Base-by-base conservation (phyloP, 2,797 vertebrate genomes). In the Carcharodon carcharias region DNA sequence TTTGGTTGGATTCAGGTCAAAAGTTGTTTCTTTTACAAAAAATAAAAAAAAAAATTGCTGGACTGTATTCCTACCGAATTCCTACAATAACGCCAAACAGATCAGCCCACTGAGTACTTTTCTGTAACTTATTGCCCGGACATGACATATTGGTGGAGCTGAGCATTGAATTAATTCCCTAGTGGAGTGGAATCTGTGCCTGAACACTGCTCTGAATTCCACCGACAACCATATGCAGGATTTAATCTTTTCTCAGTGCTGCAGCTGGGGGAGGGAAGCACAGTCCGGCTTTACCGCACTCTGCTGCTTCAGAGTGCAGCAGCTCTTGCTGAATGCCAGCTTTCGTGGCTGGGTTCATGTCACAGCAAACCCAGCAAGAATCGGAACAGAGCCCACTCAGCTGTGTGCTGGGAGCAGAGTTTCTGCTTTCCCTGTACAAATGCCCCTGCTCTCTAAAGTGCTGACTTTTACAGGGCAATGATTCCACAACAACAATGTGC, bases 21-120 rank as follows among this genome's bases (percentile, higher is more conserved):
- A 50, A 95, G 63, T 95, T 26, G 23, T 8, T 69, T 95, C n/a
- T 67, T 67, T 69, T 95, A n/a, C 93, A 95, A 95, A 95, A 95
- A 50, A 50, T 50, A 50, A 50, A 50, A 50, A 50, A 50, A 50
- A 50, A 5, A 92, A 63, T 40, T n/a, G 89, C 54, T 4, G 88
- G 26, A 56, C 45, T 61, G 88, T 31, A 58, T 35, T 80, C 87
- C 26, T 58, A 14, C 88, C 58, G 16, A n/a, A 8, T 50, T 31
- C 65, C 12, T 69, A 11, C 67, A 95, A 14, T 69, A 16, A 95
- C 3, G 26, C 40, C 14, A 11, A 14, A 1, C 40, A 50, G 45
- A 71, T 9, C 45, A 35, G 14, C 73, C 45, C 21, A 50, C 31
- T 73, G 4, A 14, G 23, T 95, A 40, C 63, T 71, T 45, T 54